Conservation (phyloP, 2,888 invertebrate species). For the Masnerella sp. region DNA sequence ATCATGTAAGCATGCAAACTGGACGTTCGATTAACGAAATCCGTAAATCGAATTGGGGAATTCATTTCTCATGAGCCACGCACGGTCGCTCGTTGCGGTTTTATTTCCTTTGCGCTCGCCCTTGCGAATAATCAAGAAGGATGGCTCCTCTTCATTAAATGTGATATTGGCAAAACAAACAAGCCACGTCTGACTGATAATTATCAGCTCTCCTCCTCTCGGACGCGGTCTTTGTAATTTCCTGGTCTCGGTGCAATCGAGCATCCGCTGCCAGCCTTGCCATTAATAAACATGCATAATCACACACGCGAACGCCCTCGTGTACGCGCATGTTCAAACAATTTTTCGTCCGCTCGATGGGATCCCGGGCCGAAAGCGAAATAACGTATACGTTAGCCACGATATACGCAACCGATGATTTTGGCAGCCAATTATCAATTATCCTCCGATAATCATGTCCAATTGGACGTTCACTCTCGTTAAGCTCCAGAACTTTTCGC, state of each 20-base stretch:
- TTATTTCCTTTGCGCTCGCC: background rate
- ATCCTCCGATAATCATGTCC: slow-evolving; percentile 35
- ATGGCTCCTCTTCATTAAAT: slow-evolving; percentile 30
- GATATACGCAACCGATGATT: slow-evolving; percentile 41
- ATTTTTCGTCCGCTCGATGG: slow-evolving; percentile 29
- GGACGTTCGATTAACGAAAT: slow-evolving; percentile 25
- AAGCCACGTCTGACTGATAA: slow-evolving; percentile 48
- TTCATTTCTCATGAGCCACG: slow-evolving; percentile 17
- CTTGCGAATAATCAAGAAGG: slow-evolving; percentile 26
- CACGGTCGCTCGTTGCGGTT: background rate
- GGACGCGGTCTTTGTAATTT: slow-evolving; percentile 34
- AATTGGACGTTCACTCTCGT: slow-evolving; percentile 34
- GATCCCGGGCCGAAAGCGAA: slow-evolving; percentile 7
- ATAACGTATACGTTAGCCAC: slow-evolving; percentile 12
- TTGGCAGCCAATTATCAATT: slow-evolving; percentile 53
- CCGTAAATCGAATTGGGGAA: slow-evolving; percentile 19
- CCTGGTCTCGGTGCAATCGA: slow-evolving; percentile 40
- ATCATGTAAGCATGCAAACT: slow-evolving; percentile 7
- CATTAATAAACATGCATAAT: slow-evolving; percentile 48
- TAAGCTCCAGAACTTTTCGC: slow-evolving; percentile 23
- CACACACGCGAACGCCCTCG: slow-evolving; percentile 21
- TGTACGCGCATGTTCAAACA: slow-evolving; percentile 14
- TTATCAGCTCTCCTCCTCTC: slow-evolving; percentile 41
- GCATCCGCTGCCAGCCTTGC: slow-evolving; percentile 20
- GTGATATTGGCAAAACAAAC: slow-evolving; percentile 53